Base-by-base conservation (phyloP, 2,113 vertebrate species). In the Nibea albiflora region DNA sequence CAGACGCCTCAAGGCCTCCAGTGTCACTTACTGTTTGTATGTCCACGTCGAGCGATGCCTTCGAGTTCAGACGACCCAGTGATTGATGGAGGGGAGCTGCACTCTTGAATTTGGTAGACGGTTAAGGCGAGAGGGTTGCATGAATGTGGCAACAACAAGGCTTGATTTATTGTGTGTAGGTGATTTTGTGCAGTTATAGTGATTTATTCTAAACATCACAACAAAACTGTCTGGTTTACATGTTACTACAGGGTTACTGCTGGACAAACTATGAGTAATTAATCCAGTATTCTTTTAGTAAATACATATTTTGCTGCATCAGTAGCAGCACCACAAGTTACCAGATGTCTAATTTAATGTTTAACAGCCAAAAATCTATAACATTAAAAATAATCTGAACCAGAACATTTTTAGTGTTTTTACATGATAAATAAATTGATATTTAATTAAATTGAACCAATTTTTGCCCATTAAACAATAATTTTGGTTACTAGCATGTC, bases 1-100 rank as follows among this genome's bases (percentile, higher is more conserved):
- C 77, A 1, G 63, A 84, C 54, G 76, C 89, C 75, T 82, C 1
- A 1, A 79, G 87, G 83, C 82, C 83, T 82, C 52, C 77, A 46
- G 62, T 86, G 86, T 89, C 91, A 85, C 83, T 83, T 52, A 54
- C 68, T 81, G 75, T 92, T 83, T 87, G 85, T 86, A 85, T 87
- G 69, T 56, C 73, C 52, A 12, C 72, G 79, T 81, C 1, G 57
- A 90, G 87, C 87, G 78, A 16, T 49, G 81, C 52, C 76, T 54
- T 28, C 1, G 16, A 35, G 75, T 85, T 74, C 64, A 79, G 71
- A 71, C 16, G 17, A 77, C 56, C 44, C 63, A 16, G 17, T 49
- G 76, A 78, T 14, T 0, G 56, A 44, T 75, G 24, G 50, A 76
- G 16, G 15, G 71, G n/a, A 53, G 49, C 74, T 58, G 80, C 49